Base-by-base conservation (phyloP, 2,797 vertebrate genomes). In the Dicrostonyx torquatus region DNA sequence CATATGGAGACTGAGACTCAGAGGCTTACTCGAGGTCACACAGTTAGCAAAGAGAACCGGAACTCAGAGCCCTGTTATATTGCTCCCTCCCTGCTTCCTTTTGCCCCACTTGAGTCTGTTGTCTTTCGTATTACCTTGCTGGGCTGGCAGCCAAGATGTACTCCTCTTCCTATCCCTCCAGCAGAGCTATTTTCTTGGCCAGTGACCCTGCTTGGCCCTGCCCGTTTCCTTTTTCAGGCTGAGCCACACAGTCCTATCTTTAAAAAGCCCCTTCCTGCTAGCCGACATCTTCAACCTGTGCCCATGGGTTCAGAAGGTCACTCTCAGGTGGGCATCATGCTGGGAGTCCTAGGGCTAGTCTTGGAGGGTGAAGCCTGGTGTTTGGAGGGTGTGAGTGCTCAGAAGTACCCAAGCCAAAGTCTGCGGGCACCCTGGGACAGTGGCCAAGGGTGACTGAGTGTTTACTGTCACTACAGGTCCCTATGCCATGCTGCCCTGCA, bases 241-340 rank as follows among this genome's bases (percentile, higher is more conserved):
- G 89, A 99, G 96, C 93, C 95, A 98, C 48, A 98, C 98, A 18
- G 78, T 66, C 0, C 95, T 98, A 45, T 98, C 99, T 22, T 96
- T 96, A 0, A 9, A 20, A 1, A 98, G 97, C 82, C 97, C 98
- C 2, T 70, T 99, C 73, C 90, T 95, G 43, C 95, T 99, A 48
- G 96, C 98, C 15, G 87, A 87, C 4, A 97, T 98, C 91, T 95
- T 99, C 95, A 97, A 90, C 58, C 94, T 97, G 75, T 99, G 98
- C 92, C 97, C 98, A 7, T 95, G 97, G 40, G 96, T 99, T 91
- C 97, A 95, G 40, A 98, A 97, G 58, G 97, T 99, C 62, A 98
- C 99, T 50, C 98, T 99, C 95, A 98, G 99, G 99, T 99, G 93
- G 95, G 98, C 17, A 9, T 6, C 0, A 2, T 43, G 1, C 34